Evolutionary conservation across 2,888 invertebrate species (phyloP).

Genomic region (Cataglyphis rosenhaueri): DNA sequence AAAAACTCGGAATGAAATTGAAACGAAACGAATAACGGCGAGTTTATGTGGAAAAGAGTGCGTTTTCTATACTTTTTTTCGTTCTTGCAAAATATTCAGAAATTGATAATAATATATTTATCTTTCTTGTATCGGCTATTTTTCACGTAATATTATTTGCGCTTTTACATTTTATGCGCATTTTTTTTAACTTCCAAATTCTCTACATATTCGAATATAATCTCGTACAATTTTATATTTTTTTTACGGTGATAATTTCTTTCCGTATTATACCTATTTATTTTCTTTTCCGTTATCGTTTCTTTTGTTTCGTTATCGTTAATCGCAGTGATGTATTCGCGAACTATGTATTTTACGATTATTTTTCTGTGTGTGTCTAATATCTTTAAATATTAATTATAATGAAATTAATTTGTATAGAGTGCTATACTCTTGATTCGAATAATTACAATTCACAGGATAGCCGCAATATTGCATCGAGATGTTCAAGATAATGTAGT

Average conservation of each 20-base stretch:
- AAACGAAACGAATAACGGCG: slow-evolving; percentile 43
- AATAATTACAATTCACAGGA: neutral
- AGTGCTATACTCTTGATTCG: neutral
- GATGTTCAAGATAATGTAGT: neutral
- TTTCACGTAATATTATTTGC: neutral
- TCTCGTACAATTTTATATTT: neutral
- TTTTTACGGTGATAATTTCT: slow-evolving; percentile 4
- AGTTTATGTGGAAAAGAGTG: slow-evolving; percentile 16
- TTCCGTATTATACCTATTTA: neutral
- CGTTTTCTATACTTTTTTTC: neutral
- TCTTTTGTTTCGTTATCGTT: neutral
- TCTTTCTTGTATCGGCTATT: neutral
- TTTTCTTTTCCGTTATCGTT: neutral
- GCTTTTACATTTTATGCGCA: slow-evolving; percentile 9
- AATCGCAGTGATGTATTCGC: neutral
- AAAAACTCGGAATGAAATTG: slow-evolving; percentile 57
- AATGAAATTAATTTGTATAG: slow-evolving; percentile 1
- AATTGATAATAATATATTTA: slow-evolving; percentile 41
- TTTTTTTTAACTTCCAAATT: neutral
- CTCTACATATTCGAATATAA: neutral
- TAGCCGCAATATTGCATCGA: neutral
- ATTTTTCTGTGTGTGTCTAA: neutral
- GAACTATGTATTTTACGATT: neutral
- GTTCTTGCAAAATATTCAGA: slow-evolving; percentile 29
- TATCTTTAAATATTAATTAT: neutral